Evolutionary conservation across 2,888 invertebrate genomes (phyloP).

Genomic region (Thymelicus lineola): DNA sequence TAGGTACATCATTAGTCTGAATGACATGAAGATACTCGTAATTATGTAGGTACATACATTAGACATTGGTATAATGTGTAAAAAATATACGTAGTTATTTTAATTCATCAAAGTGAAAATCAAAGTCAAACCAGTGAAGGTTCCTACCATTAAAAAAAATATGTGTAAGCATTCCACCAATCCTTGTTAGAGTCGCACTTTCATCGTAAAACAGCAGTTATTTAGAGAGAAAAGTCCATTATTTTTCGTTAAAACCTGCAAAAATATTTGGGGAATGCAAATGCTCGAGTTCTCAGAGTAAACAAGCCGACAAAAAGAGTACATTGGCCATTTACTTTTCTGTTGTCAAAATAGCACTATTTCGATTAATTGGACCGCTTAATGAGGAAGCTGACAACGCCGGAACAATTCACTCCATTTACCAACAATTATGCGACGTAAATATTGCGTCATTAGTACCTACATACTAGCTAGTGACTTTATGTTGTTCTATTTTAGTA

Average conservation of each 20-base stretch:
- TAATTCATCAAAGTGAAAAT: too few relatives aligned
- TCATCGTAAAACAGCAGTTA: too few relatives aligned
- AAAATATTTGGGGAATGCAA: background rate
- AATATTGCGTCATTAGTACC: constrained; percentile 62
- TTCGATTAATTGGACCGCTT: constrained; percentile 74
- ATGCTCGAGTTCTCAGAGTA: constrained; percentile 7
- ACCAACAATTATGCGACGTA: constrained; percentile 73
- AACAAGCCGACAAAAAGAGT: constrained; percentile 19
- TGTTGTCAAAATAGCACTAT: constrained; percentile 64
- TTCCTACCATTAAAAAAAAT: too few relatives aligned
- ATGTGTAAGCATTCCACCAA: too few relatives aligned
- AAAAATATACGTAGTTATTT: too few relatives aligned
- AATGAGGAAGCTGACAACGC: constrained; percentile 82
- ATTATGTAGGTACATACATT: background rate
- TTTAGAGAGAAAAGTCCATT: too few relatives aligned
- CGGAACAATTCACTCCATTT: constrained; percentile 81
- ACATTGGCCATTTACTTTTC: constrained; percentile 61
- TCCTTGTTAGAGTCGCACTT: too few relatives aligned
- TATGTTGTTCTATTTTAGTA: constrained; percentile 18
- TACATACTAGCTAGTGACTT: constrained; percentile 10
- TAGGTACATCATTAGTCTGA: background rate
- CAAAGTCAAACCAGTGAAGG: too few relatives aligned
- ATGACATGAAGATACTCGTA: background rate
- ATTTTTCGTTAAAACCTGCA: background rate
- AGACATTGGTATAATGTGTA: background rate